A percentile compares a stretch with the other conserved stretches of the same genome.
Conservation (phyloP, 2,113 vertebrate species). For the Pangasianodon gigas region DNA sequence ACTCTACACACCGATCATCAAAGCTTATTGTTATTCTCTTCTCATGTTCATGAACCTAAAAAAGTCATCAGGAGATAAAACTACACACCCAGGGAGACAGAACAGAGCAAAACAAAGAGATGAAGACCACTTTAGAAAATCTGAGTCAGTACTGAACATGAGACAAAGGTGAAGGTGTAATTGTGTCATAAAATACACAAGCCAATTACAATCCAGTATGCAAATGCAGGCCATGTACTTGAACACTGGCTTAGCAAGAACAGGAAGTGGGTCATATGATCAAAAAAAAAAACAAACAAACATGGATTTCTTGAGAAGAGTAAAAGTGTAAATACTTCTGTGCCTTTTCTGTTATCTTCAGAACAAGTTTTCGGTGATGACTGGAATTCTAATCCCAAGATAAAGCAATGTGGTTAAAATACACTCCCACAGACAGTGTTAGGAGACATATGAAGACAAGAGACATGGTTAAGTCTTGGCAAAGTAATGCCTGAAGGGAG, state of each 20-base stretch:
- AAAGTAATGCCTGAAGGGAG: not conserved
- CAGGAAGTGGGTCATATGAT: not conserved
- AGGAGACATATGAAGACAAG: not conserved
- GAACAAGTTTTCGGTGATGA: not conserved
- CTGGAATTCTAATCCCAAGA: not conserved
- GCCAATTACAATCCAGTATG: not conserved
- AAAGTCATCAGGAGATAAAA: not conserved
- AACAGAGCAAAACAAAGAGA: not conserved
- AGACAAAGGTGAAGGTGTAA: not conserved
- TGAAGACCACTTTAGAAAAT: not conserved
- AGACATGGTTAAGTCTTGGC: not conserved
- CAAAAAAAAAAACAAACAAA: not conserved
- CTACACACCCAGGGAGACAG: not conserved
- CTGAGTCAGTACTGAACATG: not conserved
- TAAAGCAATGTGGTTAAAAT: not conserved
- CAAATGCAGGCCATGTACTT: not conserved
- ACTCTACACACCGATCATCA: not conserved
- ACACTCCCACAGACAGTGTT: not conserved
- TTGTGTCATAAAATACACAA: not conserved
- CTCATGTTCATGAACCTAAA: not conserved
- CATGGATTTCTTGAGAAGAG: not conserved
- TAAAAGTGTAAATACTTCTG: not conserved
- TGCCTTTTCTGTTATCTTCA: not conserved
- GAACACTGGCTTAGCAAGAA: not conserved
- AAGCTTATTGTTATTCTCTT: not conserved